These are phyloP conservation scores for Pseudomyrmex flavicornis DNA, from an alignment of 1,140 invertebrate genomes.

Conservation along the genomic window DNA sequence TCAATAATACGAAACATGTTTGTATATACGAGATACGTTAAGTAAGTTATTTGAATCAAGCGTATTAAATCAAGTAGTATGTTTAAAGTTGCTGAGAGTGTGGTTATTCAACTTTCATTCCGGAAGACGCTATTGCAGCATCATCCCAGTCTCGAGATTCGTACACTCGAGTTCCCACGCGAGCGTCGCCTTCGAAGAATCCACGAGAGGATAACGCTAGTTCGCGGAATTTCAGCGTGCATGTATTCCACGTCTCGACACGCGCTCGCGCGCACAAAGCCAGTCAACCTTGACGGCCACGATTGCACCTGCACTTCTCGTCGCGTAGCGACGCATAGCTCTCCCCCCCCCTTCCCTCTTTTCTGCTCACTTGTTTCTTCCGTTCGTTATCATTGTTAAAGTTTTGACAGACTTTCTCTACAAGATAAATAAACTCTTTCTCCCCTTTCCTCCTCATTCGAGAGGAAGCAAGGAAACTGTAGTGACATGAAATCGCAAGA, in stretches of 20 bases:
- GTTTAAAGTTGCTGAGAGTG: too few species aligned
- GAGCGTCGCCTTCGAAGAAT: neutral
- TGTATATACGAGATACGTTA: too few species aligned
- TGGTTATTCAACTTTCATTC: too few species aligned
- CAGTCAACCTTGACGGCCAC: constrained; percentile 60
- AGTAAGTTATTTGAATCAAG: too few species aligned
- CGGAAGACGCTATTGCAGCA: neutral
- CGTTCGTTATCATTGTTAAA: constrained; percentile 1
- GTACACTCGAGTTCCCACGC: constrained; percentile 11
- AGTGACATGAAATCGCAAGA: constrained; percentile 24
- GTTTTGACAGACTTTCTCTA: neutral
- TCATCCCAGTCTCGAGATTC: neutral
- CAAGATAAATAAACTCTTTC: constrained; percentile 13
- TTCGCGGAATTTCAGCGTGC: constrained; percentile 18
- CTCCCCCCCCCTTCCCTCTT: neutral
- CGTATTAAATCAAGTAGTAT: too few species aligned
- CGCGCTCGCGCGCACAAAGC: neutral
- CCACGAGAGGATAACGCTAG: neutral
- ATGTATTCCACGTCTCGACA: neutral
- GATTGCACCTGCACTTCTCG: constrained; percentile 54
- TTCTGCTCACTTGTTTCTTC: neutral
- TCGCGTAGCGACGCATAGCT: neutral
- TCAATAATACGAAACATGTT: too few species aligned
- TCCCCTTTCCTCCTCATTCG: neutral
- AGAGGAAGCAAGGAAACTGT: neutral